Evolutionary conservation across 2,888 invertebrate species (phyloP).

Genomic region (Sinelater perroti): DNA sequence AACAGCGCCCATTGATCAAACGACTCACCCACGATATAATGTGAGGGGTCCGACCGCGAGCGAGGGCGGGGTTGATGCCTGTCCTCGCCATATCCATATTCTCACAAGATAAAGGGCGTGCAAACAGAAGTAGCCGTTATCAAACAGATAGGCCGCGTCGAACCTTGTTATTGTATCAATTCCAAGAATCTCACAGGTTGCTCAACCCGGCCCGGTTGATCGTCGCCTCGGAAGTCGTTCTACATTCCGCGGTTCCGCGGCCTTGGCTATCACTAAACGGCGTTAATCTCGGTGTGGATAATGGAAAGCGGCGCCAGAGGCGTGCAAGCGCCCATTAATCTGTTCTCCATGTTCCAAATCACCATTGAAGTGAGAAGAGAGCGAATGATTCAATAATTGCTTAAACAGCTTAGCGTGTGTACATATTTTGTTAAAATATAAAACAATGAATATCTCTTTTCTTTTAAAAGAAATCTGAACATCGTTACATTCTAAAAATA

Average conservation of each 20-base stretch:
- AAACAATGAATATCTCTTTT: too few species aligned
- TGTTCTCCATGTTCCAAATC: too few species aligned
- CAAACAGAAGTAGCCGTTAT: conserved; percentile 26
- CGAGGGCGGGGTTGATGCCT: conserved; percentile 25
- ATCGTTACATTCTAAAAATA: too few species aligned
- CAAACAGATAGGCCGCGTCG: conserved; percentile 17
- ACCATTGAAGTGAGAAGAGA: too few species aligned
- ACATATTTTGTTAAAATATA: too few species aligned
- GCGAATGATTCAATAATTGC: too few species aligned
- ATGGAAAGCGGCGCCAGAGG: conserved; percentile 9
- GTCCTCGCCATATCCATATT: conserved; percentile 21
- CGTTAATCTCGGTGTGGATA: conserved; percentile 11
- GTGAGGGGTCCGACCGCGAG: too few species aligned
- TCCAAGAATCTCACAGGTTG: conserved; percentile 14
- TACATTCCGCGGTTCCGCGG: conserved; percentile 35
- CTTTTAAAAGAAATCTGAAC: too few species aligned
- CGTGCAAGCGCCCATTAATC: background rate
- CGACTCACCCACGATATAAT: too few species aligned
- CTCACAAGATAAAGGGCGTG: conserved; percentile 28
- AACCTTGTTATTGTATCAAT: conserved; percentile 13
- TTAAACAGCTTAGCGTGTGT: too few species aligned
- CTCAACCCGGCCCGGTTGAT: background rate
- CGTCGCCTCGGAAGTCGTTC: conserved; percentile 28
- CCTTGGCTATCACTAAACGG: conserved; percentile 20
- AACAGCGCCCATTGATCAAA: too few species aligned